Evolutionary conservation across 2,888 invertebrate genomes (phyloP), one percentile per base, ranked within the genome.

Genomic region (Agrochola macilenta): DNA sequence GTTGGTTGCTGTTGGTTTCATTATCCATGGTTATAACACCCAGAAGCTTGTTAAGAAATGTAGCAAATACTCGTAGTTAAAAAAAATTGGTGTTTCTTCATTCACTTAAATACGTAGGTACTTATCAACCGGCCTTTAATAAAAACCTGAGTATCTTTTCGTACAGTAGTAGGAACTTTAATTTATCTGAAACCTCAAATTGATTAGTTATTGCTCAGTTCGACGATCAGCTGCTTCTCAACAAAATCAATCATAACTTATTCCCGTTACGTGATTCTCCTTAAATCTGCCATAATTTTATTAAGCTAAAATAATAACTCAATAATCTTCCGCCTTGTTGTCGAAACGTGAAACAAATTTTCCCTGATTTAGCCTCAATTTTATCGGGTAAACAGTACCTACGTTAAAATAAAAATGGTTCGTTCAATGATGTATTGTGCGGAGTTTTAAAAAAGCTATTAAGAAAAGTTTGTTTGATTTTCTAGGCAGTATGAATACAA

Each of bases 241-340:
- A 76, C n/a, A 58, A 77, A 81, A 81, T 77, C 70, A 70, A 77
- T 81, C 35, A 66, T 23, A 77, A 70, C 26, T 66, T 43, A 74
- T 52, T 69, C 35, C 30, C 14, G 63, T 58, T 54, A 70, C 79
- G 57, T 52, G 69, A 68, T 68, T 57, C 52, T 12, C 66, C 66
- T 70, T 70, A 78, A 71, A 79, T 68, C 26, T 20, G 30, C 12
- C n/a, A n/a, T 54, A 71, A 79, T 84, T 39, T 60, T 60, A 49
- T 54, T 30, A 74, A 84, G 81, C 84, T 81, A 20, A 54, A 63
- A 73, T 58, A 75, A 80, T 80, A 75, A 84, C 75, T 66, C 60
- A 52, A 76, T 74, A 85, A 85, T 85, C 77, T 74, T 20, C 35
- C 7, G 35, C 39, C 49, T 49, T n/a, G 65, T 20, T 69, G 76